Percentiles rank a stretch among this genome's conserved stretches.
Evolutionary conservation across 2,113 vertebrate species (phyloP).

Genomic region (Andinoacara biseriatus): DNA sequence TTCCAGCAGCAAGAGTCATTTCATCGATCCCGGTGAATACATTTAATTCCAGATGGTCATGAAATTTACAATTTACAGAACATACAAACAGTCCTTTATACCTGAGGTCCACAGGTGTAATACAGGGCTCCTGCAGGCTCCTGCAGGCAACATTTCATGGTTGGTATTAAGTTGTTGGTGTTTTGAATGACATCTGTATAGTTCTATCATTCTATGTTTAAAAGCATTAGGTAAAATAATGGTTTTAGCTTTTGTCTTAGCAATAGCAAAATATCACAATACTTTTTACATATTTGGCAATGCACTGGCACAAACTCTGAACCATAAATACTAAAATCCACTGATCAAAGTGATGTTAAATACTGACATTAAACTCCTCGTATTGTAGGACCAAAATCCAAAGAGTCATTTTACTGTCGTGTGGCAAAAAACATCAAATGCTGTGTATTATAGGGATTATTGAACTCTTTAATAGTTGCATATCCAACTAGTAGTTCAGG

Average conservation of each 20-base stretch:
- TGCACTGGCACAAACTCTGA: background rate
- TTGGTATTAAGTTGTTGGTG: background rate
- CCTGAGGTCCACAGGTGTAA: background rate
- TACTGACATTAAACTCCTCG: background rate
- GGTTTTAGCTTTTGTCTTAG: background rate
- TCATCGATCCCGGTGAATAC: background rate
- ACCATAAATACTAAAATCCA: background rate
- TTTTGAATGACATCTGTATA: no score
- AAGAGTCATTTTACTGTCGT: background rate
- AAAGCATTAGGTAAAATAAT: background rate
- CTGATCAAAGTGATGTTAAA: background rate
- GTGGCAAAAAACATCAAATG: background rate
- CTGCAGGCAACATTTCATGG: background rate
- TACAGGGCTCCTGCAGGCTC: background rate
- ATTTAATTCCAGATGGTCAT: constrained; percentile 34
- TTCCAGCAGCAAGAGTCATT: background rate
- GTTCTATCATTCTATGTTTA: background rate
- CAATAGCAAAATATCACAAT: background rate
- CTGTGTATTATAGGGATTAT: background rate
- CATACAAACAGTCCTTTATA: background rate
- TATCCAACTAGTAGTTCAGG: background rate
- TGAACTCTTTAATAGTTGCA: background rate
- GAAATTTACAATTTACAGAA: constrained; percentile 12
- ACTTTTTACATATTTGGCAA: background rate
- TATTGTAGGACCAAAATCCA: background rate